Conservation (phyloP, 2,888 invertebrate genomes). For the Amphipoea oculea region DNA sequence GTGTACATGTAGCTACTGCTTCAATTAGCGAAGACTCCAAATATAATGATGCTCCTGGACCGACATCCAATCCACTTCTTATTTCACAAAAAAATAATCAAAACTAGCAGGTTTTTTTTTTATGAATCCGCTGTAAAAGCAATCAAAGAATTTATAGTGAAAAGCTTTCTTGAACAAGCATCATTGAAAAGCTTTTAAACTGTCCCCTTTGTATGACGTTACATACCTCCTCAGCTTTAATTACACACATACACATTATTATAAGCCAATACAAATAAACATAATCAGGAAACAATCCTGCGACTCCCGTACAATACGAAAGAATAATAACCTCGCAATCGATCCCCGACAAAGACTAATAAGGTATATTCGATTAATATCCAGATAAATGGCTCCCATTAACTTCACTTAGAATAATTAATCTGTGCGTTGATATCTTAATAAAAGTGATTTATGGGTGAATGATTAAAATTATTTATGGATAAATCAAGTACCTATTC, state of each 20-base stretch:
- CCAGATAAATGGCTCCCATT: conserved; percentile 74
- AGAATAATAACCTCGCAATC: conserved; percentile 48
- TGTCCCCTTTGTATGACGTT: conserved; percentile 37
- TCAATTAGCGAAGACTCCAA: conserved; percentile 37
- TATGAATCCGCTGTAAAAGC: conserved; percentile 9
- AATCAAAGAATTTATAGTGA: conserved; percentile 46
- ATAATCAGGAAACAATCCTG: conserved; percentile 14
- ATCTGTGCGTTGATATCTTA: conserved; percentile 71
- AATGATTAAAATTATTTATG: conserved; percentile 69
- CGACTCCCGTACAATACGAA: conserved; percentile 14
- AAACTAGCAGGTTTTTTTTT: conserved; percentile 3
- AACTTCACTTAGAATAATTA: conserved; percentile 71
- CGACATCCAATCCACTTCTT: conserved; percentile 18
- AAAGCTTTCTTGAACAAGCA: conserved; percentile 9
- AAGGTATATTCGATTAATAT: conserved; percentile 72
- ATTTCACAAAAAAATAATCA: conserved; percentile 19
- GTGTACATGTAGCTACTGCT: conserved; percentile 11
- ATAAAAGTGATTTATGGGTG: conserved; percentile 70
- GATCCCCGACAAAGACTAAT: conserved; percentile 65
- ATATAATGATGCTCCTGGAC: conserved; percentile 30
- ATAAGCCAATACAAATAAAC: conserved; percentile 20
- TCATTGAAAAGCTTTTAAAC: conserved; percentile 65
- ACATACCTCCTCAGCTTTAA: conserved; percentile 19
- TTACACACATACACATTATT: background rate
- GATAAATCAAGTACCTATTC: conserved; percentile 49